Evolutionary conservation across 1,140 invertebrate genomes (phyloP), one percentile per base, ranked within the genome.

Genomic region (Zaprionus ghesquierei): DNA sequence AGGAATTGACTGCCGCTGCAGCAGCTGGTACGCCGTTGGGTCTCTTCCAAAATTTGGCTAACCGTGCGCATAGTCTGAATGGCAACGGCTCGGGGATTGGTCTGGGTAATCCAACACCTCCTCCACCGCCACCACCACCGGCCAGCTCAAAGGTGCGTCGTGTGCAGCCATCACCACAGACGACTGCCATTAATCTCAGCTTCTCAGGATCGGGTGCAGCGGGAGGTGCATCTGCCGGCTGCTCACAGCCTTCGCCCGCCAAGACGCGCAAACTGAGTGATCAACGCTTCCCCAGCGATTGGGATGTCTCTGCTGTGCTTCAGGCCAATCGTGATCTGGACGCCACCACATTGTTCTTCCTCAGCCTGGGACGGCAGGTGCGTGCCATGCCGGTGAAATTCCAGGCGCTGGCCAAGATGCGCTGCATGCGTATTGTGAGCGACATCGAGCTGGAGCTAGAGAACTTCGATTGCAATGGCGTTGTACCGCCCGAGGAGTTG

Each of bases 381-480:
- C 78, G 86, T 9, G 71, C 82, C 50, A 92, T 92, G 90, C 90
- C 90, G 22, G 90, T 81, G 70, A 91, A 92, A 60, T 92, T 90
- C 38, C 90, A 92, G 29, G 85, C 89, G 2, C 58, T 90, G 41
- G 89, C 91, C 12, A 92, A 92, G 75, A 92, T 92, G 90, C 82
- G 87, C 10, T 92, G 90, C 63, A 92, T 92, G 90, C 80, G 91
- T 18, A 92, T 92, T 10, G 89, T 92, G 2, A 91, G 89, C 13
- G 90, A 92, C 56, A 81, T 90, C 15, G 90, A 92, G 58, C 64
- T 92, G 10, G 90, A 92, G 38, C 58, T 92, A 77, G 90, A 92
- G 51, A 92, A 89, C 49, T 81, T 78, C 15, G 84, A 90, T 59
- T 90, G 85, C 50, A 85, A 90, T 25, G 90, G 84, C 1, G 61